Evolutionary conservation across 2,797 vertebrate species (phyloP).

Genomic region (Neosalanx taihuensis): DNA sequence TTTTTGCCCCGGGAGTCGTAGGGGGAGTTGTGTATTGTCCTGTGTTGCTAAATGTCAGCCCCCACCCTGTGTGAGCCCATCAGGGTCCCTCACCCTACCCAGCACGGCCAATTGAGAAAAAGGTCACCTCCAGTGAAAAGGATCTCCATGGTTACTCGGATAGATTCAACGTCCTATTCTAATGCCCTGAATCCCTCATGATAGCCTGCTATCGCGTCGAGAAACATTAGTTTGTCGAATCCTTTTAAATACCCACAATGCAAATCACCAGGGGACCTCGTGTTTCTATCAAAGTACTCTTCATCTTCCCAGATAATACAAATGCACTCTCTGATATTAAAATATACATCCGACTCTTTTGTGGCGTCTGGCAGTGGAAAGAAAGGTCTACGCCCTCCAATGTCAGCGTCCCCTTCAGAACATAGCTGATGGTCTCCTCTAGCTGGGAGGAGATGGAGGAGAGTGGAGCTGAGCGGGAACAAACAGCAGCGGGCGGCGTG

Average conservation of each 20-base stretch:
- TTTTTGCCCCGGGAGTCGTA: not conserved
- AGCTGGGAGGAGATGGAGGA: conserved; percentile 47
- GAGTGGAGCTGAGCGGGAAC: conserved; percentile 50
- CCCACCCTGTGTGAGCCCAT: conserved; percentile 45
- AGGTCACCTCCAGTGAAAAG: conserved; percentile 59
- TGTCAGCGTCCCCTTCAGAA: conserved; percentile 35
- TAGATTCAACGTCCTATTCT: conserved; percentile 25
- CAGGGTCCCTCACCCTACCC: conserved; percentile 45
- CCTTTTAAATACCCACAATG: conserved; percentile 42
- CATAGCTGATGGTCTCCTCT: conserved; percentile 30
- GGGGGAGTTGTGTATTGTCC: conserved; percentile 27
- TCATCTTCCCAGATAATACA: conserved; percentile 6
- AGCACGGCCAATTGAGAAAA: conserved; percentile 58
- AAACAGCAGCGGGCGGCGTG: conserved; percentile 29
- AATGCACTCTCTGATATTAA: conserved; percentile 24
- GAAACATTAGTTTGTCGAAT: conserved; percentile 14
- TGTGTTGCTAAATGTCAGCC: conserved; percentile 58
- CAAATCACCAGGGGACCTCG: conserved; percentile 21
- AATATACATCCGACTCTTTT: too few species aligned
- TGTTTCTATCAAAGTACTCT: conserved; percentile 6
- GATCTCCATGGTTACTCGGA: conserved; percentile 61
- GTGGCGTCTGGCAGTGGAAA: conserved; percentile 37
- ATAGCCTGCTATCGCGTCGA: too few species aligned
- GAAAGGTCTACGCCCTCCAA: conserved; percentile 12
- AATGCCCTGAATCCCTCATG: conserved; percentile 20